Conservation (phyloP, 2,797 vertebrate genomes). For the Aldrovandia affinis region DNA sequence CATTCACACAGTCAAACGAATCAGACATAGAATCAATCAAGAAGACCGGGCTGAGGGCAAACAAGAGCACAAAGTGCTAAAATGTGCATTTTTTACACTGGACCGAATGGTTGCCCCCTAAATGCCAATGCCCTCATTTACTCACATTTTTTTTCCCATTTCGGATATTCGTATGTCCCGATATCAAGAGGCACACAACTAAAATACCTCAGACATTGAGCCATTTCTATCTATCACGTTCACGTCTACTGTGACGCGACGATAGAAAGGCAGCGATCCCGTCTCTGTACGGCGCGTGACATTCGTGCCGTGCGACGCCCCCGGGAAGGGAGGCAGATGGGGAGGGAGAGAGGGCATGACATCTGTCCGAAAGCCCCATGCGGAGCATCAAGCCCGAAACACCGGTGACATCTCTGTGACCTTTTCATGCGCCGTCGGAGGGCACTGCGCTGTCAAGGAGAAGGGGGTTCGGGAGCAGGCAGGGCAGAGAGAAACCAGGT, state of each 20-base stretch:
- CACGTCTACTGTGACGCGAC: background rate
- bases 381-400: background rate
- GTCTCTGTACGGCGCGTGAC: background rate
- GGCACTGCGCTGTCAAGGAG: background rate
- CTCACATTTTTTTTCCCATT: no score
- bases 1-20: background rate
- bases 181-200: no score
- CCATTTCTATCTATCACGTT: background rate
- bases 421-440: background rate
- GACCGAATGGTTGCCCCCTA: no score
- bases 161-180: no score
- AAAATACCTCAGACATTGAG: no score
- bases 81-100: background rate
- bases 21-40: background rate
- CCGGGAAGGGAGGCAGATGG: background rate
- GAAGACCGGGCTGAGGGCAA: background rate
- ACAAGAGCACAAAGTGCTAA: background rate
- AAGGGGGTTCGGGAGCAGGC: background rate
- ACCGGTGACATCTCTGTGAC: background rate
- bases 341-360: background rate
- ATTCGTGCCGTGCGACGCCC: background rate
- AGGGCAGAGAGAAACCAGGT: background rate
- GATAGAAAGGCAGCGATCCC: background rate
- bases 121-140: no score
- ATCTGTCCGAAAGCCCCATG: background rate